Conservation (phyloP, 2,113 vertebrate species). For the Salvelinus fontinalis region DNA sequence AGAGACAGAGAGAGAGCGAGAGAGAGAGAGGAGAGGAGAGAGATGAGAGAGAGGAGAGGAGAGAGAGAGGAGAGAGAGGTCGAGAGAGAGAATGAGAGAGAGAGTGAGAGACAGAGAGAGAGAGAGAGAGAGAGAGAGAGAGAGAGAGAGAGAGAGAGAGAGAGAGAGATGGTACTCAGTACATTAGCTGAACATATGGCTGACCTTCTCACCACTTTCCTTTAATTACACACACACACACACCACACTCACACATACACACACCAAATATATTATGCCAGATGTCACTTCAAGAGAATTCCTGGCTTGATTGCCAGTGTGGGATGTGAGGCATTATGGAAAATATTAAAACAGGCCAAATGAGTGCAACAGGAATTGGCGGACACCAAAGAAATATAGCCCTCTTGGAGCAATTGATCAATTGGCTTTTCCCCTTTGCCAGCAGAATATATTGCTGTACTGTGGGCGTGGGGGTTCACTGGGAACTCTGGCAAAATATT, state of each 20-base stretch:
- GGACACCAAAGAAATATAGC: slow-evolving; percentile 28
- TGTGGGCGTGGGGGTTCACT: background rate
- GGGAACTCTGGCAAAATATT: background rate
- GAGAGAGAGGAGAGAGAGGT: background rate
- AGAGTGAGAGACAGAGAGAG: background rate
- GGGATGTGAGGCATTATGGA: slow-evolving; percentile 63
- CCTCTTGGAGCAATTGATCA: slow-evolving; percentile 24
- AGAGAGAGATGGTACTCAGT: background rate
- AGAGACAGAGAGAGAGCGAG: background rate
- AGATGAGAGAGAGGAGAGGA: background rate
- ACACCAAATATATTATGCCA: slow-evolving; percentile 37
- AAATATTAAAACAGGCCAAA: slow-evolving; percentile 57
- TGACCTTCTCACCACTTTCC: slow-evolving; percentile 57
- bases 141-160: background rate
- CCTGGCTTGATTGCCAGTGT: slow-evolving; percentile 51
- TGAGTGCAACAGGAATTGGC: slow-evolving; percentile 54
- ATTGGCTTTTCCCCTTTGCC: slow-evolving; percentile 20
- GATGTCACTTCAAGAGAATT: slow-evolving; percentile 64
- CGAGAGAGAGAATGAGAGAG: background rate
- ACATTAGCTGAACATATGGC: slow-evolving; percentile 10
- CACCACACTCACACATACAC: background rate
- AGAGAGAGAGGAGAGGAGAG: too few species aligned
- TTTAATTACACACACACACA: slow-evolving; percentile 47
- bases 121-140: background rate
- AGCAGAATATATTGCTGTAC: slow-evolving; percentile 12